Evolutionary conservation across 2,888 invertebrate genomes (phyloP).

Genomic region (Xanthia icteritia): DNA sequence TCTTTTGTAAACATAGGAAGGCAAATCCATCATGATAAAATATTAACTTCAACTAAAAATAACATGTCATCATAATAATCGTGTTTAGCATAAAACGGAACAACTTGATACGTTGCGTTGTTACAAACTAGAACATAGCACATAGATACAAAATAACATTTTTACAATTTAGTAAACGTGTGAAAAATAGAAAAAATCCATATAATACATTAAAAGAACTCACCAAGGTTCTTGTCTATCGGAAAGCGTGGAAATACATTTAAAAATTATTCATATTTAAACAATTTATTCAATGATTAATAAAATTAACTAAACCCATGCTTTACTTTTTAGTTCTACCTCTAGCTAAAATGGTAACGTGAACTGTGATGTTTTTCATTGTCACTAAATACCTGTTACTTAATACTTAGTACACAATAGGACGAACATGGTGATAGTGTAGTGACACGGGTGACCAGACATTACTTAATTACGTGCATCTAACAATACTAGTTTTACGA

Average conservation of each 20-base stretch:
- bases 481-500: conserved; percentile 34
- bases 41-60: conserved; percentile 21
- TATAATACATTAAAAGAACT: conserved; percentile 75
- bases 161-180: conserved; percentile 22
- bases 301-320: conserved; percentile 61
- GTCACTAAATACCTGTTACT: conserved; percentile 42
- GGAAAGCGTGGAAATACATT: conserved; percentile 85
- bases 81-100: conserved; percentile 10
- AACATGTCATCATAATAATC: conserved; percentile 10
- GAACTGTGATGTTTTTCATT: conserved; percentile 48
- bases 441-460: conserved; percentile 38
- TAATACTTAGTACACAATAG: conserved; percentile 18
- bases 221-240: conserved; percentile 89
- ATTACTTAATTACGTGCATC: conserved; percentile 54
- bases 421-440: conserved; percentile 53
- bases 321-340: conserved; percentile 57
- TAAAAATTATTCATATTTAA: conserved; percentile 69
- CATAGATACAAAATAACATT: background rate
- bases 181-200: conserved; percentile 22
- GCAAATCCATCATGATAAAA: conserved; percentile 53
- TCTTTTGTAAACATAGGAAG: conserved; percentile 35
- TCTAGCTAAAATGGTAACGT: conserved; percentile 58
- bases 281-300: conserved; percentile 42
- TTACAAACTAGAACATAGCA: background rate
- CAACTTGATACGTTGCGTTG: background rate